Base-by-base conservation (phyloP, 2,797 vertebrate species). In the Hydrocynus forskahlii region DNA sequence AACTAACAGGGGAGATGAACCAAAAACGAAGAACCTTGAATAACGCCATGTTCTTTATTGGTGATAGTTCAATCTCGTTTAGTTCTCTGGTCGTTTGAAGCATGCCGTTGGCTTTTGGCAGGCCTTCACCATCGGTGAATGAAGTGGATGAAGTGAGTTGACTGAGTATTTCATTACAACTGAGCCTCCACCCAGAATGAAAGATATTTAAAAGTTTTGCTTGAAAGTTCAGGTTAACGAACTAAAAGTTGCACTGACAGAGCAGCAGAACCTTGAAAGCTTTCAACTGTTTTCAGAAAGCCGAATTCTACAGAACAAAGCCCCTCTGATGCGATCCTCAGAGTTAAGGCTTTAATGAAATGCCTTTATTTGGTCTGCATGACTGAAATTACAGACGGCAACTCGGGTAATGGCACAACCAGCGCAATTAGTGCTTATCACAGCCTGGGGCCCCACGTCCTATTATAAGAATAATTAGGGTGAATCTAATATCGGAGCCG, bases 381-480 rank as follows among this genome's bases (percentile, higher is more conserved):
- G 77, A 63, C 80, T 72, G 60, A 84, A 86, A 86, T 57, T 57
- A 81, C 80, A 81, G 67, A 52, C 67, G 29, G 2, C 7, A 12
- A 43, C 29, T 81, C 60, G 55, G 79, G 63, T 70, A 74, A 86
- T 86, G 72, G 84, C 87, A 88, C 87, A 68, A 87, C 80, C 81
- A 17, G 85, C 29, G 86, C 88, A 79, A 83, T 83, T 85, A 81
- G 50, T 67, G 69, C 75, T 88, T 89, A 91, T 68, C 29, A 21
- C 7, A 60, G 68, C 70, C 60, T 3, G 35, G 59, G 57, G 59
- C 55, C 76, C 54, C 67, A 17, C 60, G 35, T 52, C 60, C 54
- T 72, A 52, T 52, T 52, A 25, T 63, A 66, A 66, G 45, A 72
- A 77, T 35, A 67, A 82, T 66, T 66, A 73, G 48, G 19, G 70